These are phyloP conservation scores for Chloromyia formosa DNA, from an alignment of 2,888 invertebrate genomes.

Conservation along the genomic window DNA sequence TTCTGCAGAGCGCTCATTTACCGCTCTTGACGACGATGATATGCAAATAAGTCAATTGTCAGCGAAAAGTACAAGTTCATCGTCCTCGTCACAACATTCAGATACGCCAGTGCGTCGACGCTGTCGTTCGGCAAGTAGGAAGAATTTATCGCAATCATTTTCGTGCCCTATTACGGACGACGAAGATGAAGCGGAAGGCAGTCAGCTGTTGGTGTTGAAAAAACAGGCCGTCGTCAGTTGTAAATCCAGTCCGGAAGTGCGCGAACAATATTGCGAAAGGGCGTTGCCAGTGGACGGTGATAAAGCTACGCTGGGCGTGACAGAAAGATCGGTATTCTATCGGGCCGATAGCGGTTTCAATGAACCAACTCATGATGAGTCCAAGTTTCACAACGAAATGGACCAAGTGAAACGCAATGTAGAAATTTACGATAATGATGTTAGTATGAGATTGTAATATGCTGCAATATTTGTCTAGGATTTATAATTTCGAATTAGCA, in stretches of 20 bases:
- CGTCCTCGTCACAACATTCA: constrained; percentile 45
- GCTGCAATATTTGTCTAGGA: background rate
- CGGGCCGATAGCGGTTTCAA: constrained; percentile 63
- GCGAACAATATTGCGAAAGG: background rate
- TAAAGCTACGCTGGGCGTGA: background rate
- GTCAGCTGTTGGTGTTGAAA: background rate
- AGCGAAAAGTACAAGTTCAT: constrained; percentile 53
- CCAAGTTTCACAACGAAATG: constrained; percentile 32
- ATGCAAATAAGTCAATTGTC: constrained; percentile 60
- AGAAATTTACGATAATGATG: background rate
- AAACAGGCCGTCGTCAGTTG: background rate
- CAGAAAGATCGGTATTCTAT: constrained; percentile 52
- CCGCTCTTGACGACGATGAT: constrained; percentile 53
- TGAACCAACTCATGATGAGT: constrained; percentile 53
- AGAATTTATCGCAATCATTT: constrained; percentile 63
- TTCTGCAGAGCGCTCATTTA: constrained; percentile 26
- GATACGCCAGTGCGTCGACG: constrained; percentile 59
- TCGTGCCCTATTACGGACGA: constrained; percentile 55
- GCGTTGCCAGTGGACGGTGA: background rate
- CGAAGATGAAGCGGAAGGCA: constrained; percentile 43
- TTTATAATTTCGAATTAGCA: too few species aligned
- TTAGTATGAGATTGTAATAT: constrained; percentile 18
- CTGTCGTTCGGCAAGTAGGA: constrained; percentile 59
- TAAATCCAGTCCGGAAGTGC: background rate
- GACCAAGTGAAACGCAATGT: constrained; percentile 13